Evolutionary conservation across 2,888 invertebrate species (phyloP), one percentile per base, ranked within the genome.

Genomic region (Piscicola geometra): DNA sequence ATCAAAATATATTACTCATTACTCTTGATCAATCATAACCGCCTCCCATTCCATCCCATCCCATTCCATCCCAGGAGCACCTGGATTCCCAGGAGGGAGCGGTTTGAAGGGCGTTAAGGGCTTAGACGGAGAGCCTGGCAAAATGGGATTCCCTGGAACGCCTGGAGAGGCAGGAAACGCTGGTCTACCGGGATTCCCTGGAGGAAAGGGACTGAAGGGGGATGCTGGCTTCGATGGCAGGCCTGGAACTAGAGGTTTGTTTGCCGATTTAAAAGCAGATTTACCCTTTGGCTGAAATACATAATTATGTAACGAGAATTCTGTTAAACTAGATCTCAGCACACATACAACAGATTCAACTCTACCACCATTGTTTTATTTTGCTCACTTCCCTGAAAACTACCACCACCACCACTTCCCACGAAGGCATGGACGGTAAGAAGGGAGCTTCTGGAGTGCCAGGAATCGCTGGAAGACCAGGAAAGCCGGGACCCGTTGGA

Each of bases 201-300:
- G 74, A 35, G 2, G 25, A 71, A 36, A 67, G 74, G 70, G 82
- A 82, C 64, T 2, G 2, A 75, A 76, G 52, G 76, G 76, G 9
- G 36, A 36, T 21, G 80, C 79, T 69, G 83, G 83, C 73, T 76
- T 77, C 0, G 72, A 76, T 75, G 82, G 82, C 79, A 60, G 0
- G 35, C 74, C 73, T 33, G 85, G 84, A 72, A n/a, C 5, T n/a
- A 56, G 25, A 56, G 60, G 60, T 56, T 25, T 3, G 60, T 25
- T 15, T 21, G 9, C 21, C 50, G 21, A 47, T 21, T n/a, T n/a
- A n/a, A n/a, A n/a, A n/a, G n/a, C n/a, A n/a, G n/a, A n/a, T n/a
- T n/a, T n/a, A n/a, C n/a, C n/a, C n/a, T n/a, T n/a, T n/a, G n/a
- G n/a, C n/a, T n/a, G n/a, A n/a, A n/a, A n/a, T n/a, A n/a, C 25